Evolutionary conservation across 2,113 vertebrate genomes (phyloP).

Genomic region (Urocitellus parryii): DNA sequence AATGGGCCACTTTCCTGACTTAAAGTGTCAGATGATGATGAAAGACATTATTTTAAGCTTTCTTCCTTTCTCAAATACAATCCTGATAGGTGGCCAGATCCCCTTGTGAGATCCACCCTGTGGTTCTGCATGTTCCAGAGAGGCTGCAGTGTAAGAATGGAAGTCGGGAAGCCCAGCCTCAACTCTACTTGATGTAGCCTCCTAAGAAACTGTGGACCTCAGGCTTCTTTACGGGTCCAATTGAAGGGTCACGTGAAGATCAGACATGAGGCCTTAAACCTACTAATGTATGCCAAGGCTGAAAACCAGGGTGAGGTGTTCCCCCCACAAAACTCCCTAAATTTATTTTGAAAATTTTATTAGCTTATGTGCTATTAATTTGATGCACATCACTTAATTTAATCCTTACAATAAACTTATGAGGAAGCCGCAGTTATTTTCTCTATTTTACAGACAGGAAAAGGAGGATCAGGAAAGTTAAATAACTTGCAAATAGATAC

Average conservation of each 20-base stretch:
- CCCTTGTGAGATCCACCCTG: neutral
- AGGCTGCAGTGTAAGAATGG: neutral
- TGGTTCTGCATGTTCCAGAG: conserved; percentile 10
- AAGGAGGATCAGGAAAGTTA: neutral
- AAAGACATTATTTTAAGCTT: conserved; percentile 24
- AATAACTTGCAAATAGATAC: neutral
- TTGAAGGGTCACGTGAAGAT: neutral
- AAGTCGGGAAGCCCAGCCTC: neutral
- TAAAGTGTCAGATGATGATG: neutral
- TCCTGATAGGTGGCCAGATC: neutral
- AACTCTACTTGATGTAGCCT: neutral
- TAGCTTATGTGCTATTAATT: neutral
- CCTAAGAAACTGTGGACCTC: neutral
- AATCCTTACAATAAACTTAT: neutral
- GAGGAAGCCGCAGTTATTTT: neutral
- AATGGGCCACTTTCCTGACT: neutral
- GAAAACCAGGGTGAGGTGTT: neutral
- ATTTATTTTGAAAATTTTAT: neutral
- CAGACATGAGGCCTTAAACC: neutral
- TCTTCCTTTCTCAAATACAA: neutral
- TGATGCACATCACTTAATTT: neutral
- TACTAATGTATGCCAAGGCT: neutral
- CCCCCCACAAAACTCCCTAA: neutral
- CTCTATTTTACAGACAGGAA: neutral
- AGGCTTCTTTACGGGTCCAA: neutral